phyloP scores from a whole-genome alignment of 2,888 invertebrate genomes.

The Itoplectis maculator region DNA sequence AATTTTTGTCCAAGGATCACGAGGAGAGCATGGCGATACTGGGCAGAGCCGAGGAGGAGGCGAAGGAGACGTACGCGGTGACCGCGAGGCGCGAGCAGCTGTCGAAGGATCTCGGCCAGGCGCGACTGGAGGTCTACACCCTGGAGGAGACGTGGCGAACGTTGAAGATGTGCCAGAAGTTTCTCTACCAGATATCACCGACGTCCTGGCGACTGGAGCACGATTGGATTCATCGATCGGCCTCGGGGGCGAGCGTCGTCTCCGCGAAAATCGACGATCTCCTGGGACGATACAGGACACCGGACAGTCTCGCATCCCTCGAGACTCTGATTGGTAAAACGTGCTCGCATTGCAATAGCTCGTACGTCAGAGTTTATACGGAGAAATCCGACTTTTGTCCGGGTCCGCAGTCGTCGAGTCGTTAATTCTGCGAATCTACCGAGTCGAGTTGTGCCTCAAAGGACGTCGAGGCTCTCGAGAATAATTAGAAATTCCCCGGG shows the following conservation, averaged over 20 bases:
- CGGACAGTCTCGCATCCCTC: slow-evolving; percentile 71
- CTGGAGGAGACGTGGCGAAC: slow-evolving; percentile 88
- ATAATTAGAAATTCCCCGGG: not conserved
- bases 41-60: slow-evolving; percentile 85
- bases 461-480: not conserved
- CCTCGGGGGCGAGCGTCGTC: slow-evolving; percentile 64
- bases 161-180: slow-evolving; percentile 89
- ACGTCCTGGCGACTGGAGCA: slow-evolving; percentile 87
- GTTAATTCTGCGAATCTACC: too few species aligned
- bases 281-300: slow-evolving; percentile 70
- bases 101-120: slow-evolving; percentile 75
- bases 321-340: slow-evolving; percentile 75
- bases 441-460: not conserved
- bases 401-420: not conserved
- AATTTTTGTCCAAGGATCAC: slow-evolving; percentile 88
- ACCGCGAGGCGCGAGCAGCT: slow-evolving; percentile 72
- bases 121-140: slow-evolving; percentile 85
- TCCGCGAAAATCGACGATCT: slow-evolving; percentile 63
- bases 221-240: slow-evolving; percentile 80
- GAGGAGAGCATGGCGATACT: slow-evolving; percentile 87
- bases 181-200: slow-evolving; percentile 89
- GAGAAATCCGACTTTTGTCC: not conserved
- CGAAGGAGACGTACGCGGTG: slow-evolving; percentile 80
- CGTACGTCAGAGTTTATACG: too few species aligned
- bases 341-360: not conserved